Evolutionary conservation across 2,888 invertebrate species (phyloP), one percentile per base, ranked within the genome.

Genomic region (Cremastobaeus sp.): DNA sequence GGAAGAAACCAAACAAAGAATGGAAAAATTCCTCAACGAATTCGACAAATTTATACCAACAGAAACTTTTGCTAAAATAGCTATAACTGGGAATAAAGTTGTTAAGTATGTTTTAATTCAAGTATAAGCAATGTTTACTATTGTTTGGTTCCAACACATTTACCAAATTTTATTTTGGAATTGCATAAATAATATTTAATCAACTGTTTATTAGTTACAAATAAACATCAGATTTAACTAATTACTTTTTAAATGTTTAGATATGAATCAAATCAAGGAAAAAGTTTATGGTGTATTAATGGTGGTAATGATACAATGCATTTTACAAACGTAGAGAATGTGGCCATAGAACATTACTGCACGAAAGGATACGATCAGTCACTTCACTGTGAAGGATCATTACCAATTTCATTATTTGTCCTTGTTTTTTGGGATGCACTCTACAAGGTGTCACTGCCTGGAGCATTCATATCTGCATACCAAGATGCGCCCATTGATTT

Each of bases 341-440:
- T 85, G 9, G 87, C 85, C 0, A 28, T 82, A 0, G 41, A 80
- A 11, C 59, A 79, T 62, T 84, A 87, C 66, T 34, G 21, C 1
- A 0, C 70, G 2, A 20, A 78, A 18, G 82, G 81, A 9, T 87
- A 78, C 64, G 20, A 45, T 1, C 43, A 76, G 1, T 83, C 84
- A 2, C 50, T 91, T n/a, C 95, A 95, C 84, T 93, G 92, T 82
- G 95, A 95, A 85, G 93, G 94, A 1, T 88, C 90, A 0, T 89
- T 93, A 11, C 89, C 93, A 3, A 88, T 89, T 1, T 90, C 91
- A 0, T 84, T 95, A 60, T 93, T 93, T 85, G 89, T 89, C 30
- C 87, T 93, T 0, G 86, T 94, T 4, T 94, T 96, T 86, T 96
- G 95, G 95, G 93, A 95, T 77, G 91, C 95, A 1, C 91, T 96